A percentile compares a stretch with the other conserved stretches of the same genome.
Conservation (phyloP, 2,888 invertebrate genomes). For the Eucera pruinosa region DNA sequence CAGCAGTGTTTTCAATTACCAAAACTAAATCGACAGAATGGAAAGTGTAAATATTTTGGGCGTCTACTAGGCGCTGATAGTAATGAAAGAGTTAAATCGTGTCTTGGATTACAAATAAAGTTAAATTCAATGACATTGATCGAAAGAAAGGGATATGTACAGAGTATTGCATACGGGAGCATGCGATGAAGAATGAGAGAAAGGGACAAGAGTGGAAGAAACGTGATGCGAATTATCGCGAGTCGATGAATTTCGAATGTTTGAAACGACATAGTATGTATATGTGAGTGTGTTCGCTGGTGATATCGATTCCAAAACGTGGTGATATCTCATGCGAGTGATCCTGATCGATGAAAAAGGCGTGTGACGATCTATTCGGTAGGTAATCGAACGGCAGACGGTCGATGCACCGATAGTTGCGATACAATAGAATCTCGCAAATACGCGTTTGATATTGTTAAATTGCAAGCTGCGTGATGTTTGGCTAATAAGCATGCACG, state of each 20-base stretch:
- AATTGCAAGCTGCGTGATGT: slow-evolving; percentile 40
- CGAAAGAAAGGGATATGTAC: slow-evolving; percentile 28
- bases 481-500: slow-evolving; percentile 26
- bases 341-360: slow-evolving; percentile 22
- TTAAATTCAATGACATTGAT: background rate
- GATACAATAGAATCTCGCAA: slow-evolving; percentile 27
- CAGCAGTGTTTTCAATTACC: too few relatives aligned
- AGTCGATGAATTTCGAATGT: slow-evolving; percentile 25
- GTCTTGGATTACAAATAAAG: too few relatives aligned
- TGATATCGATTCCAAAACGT: slow-evolving; percentile 2
- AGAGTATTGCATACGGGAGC: slow-evolving; percentile 3
- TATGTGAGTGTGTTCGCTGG: too few relatives aligned
- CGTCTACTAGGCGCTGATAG: too few relatives aligned
- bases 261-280: slow-evolving; percentile 5
- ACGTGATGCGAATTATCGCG: slow-evolving; percentile 2
- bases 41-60: too few relatives aligned
- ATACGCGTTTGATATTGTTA: background rate
- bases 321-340: slow-evolving; percentile 12
- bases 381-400: slow-evolving; percentile 36
- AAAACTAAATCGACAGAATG: too few relatives aligned
- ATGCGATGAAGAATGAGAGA: slow-evolving; percentile 35
- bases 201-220: background rate
- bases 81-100: too few relatives aligned
- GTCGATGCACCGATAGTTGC: slow-evolving; percentile 46
- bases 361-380: slow-evolving; percentile 25